Evolutionary conservation across 2,113 vertebrate species (phyloP).

Genomic region (Phylloscopus trochilus): DNA sequence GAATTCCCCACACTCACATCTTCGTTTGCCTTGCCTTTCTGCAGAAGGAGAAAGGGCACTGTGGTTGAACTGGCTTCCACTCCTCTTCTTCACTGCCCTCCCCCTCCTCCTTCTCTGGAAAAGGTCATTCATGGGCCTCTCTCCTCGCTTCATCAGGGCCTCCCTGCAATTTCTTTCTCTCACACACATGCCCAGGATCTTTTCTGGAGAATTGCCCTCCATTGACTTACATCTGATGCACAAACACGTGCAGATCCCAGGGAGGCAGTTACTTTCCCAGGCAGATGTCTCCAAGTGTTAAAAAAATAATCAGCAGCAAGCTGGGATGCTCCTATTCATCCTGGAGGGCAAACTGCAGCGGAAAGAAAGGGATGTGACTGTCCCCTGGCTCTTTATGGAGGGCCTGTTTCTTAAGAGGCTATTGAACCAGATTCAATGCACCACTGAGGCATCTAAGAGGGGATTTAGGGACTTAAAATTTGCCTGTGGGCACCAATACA

Average conservation of each 20-base stretch:
- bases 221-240: background rate
- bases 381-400: background rate
- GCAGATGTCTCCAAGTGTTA: background rate
- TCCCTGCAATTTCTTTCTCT: background rate
- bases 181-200: background rate
- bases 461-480: slow-evolving; percentile 22
- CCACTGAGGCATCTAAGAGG: background rate
- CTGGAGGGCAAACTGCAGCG: background rate
- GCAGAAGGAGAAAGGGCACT: background rate
- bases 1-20: background rate
- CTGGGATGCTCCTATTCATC: background rate
- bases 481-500: background rate
- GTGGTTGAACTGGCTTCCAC: background rate
- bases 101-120: background rate
- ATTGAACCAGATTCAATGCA: background rate
- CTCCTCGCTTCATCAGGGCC: background rate
- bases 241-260: background rate
- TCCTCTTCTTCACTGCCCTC: background rate
- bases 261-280: background rate
- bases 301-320: background rate
- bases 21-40: background rate
- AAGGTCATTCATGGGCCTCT: background rate
- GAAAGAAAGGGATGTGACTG: background rate
- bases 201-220: background rate
- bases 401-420: background rate